Percentiles rank a stretch among this genome's conserved stretches.
These are phyloP conservation scores for Panagrolaimus sp. DNA, from an alignment of 1,140 invertebrate species.

Conservation along the genomic window DNA sequence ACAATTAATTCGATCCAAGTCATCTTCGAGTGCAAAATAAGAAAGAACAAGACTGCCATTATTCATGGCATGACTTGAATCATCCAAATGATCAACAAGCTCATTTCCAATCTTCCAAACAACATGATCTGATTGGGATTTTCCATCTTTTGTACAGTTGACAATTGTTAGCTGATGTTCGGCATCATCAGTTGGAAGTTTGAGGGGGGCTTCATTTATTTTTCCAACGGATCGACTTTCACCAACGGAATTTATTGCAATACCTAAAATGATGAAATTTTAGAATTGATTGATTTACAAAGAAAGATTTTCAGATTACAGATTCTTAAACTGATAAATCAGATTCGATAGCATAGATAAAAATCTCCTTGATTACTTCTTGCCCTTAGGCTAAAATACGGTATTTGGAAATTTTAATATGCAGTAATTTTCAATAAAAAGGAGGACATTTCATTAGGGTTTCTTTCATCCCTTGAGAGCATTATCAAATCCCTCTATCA, in stretches of 20 bases:
- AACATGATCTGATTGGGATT: slow-evolving; percentile 27
- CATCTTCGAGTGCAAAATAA: slow-evolving; percentile 31
- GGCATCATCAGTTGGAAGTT: not conserved
- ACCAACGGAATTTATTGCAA: not conserved
- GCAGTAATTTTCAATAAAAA: no score
- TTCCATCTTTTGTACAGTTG: slow-evolving; percentile 17
- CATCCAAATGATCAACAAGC: slow-evolving; percentile 23
- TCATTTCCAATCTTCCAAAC: slow-evolving; percentile 25
- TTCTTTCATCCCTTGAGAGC: no score
- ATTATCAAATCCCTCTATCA: no score
- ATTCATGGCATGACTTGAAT: slow-evolving; percentile 42
- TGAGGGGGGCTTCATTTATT: not conserved
- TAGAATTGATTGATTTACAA: no score
- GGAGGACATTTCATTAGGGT: no score
- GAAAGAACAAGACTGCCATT: slow-evolving; percentile 44
- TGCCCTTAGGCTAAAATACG: no score
- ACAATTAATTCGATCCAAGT: slow-evolving; percentile 29
- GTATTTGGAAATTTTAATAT: no score
- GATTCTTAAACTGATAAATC: no score
- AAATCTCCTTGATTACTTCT: no score
- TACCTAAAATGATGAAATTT: no score
- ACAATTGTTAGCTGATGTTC: slow-evolving; percentile 17
- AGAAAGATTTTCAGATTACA: no score
- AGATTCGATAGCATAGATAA: no score
- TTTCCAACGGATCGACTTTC: not conserved